Evolutionary conservation across 1,140 invertebrate species (phyloP).

Genomic region (Solen grandis): DNA sequence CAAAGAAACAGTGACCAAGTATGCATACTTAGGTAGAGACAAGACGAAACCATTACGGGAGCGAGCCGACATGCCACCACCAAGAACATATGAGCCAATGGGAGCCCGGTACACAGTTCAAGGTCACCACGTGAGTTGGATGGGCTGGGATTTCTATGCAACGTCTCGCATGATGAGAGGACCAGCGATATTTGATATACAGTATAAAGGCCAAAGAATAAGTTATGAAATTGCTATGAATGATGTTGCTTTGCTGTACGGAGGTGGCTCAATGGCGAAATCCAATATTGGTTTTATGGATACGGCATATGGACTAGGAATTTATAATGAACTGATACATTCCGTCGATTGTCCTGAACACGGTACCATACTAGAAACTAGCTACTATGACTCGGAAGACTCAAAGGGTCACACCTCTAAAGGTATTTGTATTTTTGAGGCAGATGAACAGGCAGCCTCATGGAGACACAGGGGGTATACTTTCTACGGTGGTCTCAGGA

Average conservation of each 20-base stretch:
- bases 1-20: slow-evolving; percentile 43
- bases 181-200: slow-evolving; percentile 57
- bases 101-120: slow-evolving; percentile 64
- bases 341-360: slow-evolving; percentile 65
- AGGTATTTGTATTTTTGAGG: slow-evolving; percentile 62
- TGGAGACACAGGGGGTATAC: slow-evolving; percentile 21
- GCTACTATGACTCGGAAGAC: background rate
- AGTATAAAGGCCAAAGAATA: slow-evolving; percentile 56
- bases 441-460: slow-evolving; percentile 22
- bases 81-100: slow-evolving; percentile 62
- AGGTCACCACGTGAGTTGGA: slow-evolving; percentile 63
- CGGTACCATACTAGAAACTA: slow-evolving; percentile 50
- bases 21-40: slow-evolving; percentile 42
- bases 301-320: slow-evolving; percentile 41
- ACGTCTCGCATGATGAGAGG: slow-evolving; percentile 57
- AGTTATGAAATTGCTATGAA: slow-evolving; percentile 64
- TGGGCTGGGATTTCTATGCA: slow-evolving; percentile 68
- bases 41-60: slow-evolving; percentile 31
- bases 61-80: slow-evolving; percentile 42
- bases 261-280: slow-evolving; percentile 3
- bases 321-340: slow-evolving; percentile 12
- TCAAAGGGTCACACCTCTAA: background rate
- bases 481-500: slow-evolving; percentile 18
- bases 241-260: slow-evolving; percentile 58
- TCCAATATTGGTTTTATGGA: slow-evolving; percentile 51